Evolutionary conservation across 1,140 invertebrate species (phyloP), one percentile per base, ranked within the genome.

Genomic region (Scaptodrosophila lebanonensis): DNA sequence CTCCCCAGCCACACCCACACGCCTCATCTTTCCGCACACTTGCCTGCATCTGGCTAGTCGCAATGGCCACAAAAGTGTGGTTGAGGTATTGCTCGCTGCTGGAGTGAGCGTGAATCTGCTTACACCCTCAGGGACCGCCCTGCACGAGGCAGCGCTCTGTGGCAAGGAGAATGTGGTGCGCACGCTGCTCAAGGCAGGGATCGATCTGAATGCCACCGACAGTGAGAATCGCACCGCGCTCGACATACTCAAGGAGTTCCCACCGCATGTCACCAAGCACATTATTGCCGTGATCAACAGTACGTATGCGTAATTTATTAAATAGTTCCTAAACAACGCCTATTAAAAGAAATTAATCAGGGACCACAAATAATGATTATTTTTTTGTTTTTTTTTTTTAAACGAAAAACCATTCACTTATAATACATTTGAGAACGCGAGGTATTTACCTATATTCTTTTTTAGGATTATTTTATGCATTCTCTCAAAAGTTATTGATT

Each of bases 131-230:
- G 98, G 97, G 0, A 97, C 95, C 1, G 95, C 97, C 0, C 90
- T 99, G 53, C 97, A 99, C 88, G 96, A 98, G 82, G 97, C 97
- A 1, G 96, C 96, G 0, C 90, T 97, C 3, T 98, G 94, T 88
- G 97, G 97, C 40, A 98, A 98, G 88, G 91, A 95, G 61, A 94
- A 96, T 60, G 95, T 98, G 17, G 96, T 97, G 2, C 89, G 93
- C 43, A 90, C 95, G 0, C 88, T 98, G 9, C 86, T 99, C 3
- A 92, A 95, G 32, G 89, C 91, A 45, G 95, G 95, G 3, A 94
- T 95, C 15, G 94, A 97, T 87, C 88, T 96, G 8, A 90, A 91
- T 49, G 92, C 95, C 32, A 89, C 92, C 7, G 94, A 98, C 83
- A 90, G 90, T 9, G 90, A 92, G 49, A 92, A 93, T 53, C 92